Base-by-base conservation (phyloP, 2,888 invertebrate genomes). In the Dicyrtoma fusca region DNA sequence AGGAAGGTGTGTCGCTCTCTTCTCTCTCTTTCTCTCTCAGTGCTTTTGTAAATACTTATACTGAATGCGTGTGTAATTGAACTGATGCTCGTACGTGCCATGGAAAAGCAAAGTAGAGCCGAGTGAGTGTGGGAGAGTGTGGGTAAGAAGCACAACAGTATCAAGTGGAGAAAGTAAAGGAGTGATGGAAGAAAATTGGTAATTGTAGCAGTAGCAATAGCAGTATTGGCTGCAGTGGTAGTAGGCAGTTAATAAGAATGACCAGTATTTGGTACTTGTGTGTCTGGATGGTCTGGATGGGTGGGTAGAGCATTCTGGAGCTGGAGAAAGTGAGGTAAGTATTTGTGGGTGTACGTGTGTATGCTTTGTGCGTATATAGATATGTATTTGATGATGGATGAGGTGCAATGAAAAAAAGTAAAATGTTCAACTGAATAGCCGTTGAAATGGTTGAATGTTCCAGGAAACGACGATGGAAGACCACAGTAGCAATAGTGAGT, bases 401-500 rank as follows among this genome's bases (percentile, higher is more conserved):
- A 61, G 61, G 61, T 44, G 61, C 34, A 19, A 61, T 61, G 59
- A 34, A n/a, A 26, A 34, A 17, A 34, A 11, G 26, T 17, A 14
- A 21, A 21, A 55, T 55, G 23, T 21, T 19, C n/a, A 49, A 23
- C 4, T 55, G 55, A 55, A 17, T 55, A 17, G 49, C 49, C 49
- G 14, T 23, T 55, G 5, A 23, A 55, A 23, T 21, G 19, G 14
- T 23, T 55, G 21, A 8, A 21, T 23, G 21, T n/a, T 53, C 17
- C 63, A 79, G 78, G 80, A 80, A 66, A 74, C 73, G 55, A 63
- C 75, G 42, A 71, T 77, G 75, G 79, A 79, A 72, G 80, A 80
- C 72, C 75, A 78, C 73, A 80, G 80, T 73, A 80, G 79, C 73
- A 79, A 77, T 69, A 78, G 77, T 69, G 80, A 80, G 71, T 75